Percentiles rank a stretch among this genome's conserved stretches.
These are phyloP conservation scores for Patagioenas fasciata DNA, from an alignment of 2,113 vertebrate species.

Conservation along the genomic window DNA sequence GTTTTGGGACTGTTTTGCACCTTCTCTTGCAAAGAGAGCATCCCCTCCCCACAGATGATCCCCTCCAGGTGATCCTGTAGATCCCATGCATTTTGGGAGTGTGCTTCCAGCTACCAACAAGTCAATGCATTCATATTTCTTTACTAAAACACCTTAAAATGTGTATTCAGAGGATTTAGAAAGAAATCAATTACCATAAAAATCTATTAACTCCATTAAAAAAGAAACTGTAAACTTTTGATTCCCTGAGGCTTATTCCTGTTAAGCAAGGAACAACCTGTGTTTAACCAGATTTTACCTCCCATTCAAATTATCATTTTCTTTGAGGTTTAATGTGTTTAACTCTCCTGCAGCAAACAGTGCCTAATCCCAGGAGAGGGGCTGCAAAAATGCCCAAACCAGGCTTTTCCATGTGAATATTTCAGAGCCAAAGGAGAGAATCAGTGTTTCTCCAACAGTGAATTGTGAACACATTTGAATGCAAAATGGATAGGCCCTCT, in stretches of 20 bases:
- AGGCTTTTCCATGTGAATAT: not conserved
- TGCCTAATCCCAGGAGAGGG: not conserved
- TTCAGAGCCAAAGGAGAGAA: not conserved
- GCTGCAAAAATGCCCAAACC: not conserved
- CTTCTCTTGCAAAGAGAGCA: not conserved
- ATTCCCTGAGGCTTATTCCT: not conserved
- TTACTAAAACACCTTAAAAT: not conserved
- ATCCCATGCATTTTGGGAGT: fast-evolving
- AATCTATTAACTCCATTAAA: not conserved
- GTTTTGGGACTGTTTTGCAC: fast-evolving
- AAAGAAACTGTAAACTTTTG: not conserved
- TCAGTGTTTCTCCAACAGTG: not conserved
- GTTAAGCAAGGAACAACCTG: fast-evolving
- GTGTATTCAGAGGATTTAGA: not conserved
- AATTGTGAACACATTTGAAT: not conserved
- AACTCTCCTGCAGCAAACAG: not conserved
- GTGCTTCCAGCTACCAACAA: not conserved
- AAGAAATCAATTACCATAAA: not conserved
- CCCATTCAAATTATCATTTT: not conserved
- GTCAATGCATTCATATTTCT: not conserved
- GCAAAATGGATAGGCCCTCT: not conserved
- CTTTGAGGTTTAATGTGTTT: not conserved
- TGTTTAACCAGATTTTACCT: not conserved
- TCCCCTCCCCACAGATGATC: not conserved
- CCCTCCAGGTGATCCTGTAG: not conserved